Conservation (phyloP, 1,140 invertebrate genomes). For the Dendroctonus valens region DNA sequence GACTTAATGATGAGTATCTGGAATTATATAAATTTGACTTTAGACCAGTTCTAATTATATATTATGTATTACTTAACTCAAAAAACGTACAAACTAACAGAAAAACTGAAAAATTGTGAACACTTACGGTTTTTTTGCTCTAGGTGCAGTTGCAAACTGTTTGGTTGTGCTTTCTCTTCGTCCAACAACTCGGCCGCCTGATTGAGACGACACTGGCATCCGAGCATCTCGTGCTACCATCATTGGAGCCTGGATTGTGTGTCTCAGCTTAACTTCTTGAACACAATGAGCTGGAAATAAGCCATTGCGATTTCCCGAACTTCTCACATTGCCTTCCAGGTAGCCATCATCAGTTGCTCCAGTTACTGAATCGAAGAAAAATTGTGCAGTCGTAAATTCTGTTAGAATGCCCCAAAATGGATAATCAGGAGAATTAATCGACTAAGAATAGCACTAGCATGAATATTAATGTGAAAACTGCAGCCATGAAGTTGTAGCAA, state of each 20-base stretch:
- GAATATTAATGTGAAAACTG: too few species aligned
- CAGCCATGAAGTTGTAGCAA: too few species aligned
- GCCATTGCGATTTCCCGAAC: constrained; percentile 68
- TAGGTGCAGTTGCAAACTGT: constrained; percentile 73
- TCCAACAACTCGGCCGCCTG: constrained; percentile 56
- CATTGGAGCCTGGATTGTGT: constrained; percentile 55
- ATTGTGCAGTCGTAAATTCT: constrained; percentile 1
- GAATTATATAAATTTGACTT: constrained; percentile 11
- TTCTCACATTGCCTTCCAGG: constrained; percentile 78
- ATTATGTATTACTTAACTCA: constrained; percentile 1
- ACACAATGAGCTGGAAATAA: constrained; percentile 86
- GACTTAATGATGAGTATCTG: constrained; percentile 55
- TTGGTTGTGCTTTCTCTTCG: constrained; percentile 68
- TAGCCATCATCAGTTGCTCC: constrained; percentile 86
- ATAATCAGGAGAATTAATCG: background rate
- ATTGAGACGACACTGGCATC: constrained; percentile 39
- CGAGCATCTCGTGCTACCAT: constrained; percentile 48
- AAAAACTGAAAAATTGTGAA: background rate
- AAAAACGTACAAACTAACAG: background rate
- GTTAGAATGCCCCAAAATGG: background rate
- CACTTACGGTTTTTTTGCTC: constrained; percentile 76
- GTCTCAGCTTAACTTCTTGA: constrained; percentile 82
- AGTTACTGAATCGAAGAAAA: constrained; percentile 61
- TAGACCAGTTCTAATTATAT: background rate
- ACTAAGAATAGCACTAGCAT: too few species aligned